Conservation (phyloP, 2,797 vertebrate genomes). For the Manis pentadactyla region DNA sequence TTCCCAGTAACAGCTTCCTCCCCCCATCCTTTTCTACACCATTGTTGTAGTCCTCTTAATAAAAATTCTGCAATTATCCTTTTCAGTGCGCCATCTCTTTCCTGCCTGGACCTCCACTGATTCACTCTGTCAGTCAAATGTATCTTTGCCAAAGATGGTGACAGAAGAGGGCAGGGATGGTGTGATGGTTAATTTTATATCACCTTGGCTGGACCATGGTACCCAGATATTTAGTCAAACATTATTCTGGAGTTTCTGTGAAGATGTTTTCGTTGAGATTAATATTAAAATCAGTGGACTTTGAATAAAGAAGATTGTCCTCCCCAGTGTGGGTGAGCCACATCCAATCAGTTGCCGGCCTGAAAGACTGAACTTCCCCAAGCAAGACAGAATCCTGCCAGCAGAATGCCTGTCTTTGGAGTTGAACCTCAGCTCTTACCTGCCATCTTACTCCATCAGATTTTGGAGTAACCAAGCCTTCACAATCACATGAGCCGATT, state of each 20-base stretch:
- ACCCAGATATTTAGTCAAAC: neutral
- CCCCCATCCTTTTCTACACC: neutral
- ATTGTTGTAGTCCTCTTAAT: neutral
- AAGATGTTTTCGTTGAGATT: neutral
- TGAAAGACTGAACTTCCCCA: neutral
- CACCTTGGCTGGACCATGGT: neutral
- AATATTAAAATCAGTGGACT: neutral
- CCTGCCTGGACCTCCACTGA: neutral
- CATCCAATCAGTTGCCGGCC: neutral
- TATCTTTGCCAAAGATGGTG: neutral
- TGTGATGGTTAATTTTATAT: neutral
- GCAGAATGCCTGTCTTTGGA: neutral
- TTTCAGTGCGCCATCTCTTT: neutral
- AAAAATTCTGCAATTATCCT: neutral
- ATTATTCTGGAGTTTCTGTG: conserved; percentile 9
- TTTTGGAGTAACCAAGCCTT: neutral
- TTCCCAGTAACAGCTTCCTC: neutral
- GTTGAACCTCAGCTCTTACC: neutral
- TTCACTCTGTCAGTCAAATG: neutral
- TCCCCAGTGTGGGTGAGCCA: neutral
- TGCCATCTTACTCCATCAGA: neutral
- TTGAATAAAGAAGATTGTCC: neutral
- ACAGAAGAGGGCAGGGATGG: neutral
- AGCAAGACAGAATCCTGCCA: neutral
- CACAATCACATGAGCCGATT: neutral